Evolutionary conservation across 1,140 invertebrate species (phyloP).

Genomic region (Palaemon carinicauda): DNA sequence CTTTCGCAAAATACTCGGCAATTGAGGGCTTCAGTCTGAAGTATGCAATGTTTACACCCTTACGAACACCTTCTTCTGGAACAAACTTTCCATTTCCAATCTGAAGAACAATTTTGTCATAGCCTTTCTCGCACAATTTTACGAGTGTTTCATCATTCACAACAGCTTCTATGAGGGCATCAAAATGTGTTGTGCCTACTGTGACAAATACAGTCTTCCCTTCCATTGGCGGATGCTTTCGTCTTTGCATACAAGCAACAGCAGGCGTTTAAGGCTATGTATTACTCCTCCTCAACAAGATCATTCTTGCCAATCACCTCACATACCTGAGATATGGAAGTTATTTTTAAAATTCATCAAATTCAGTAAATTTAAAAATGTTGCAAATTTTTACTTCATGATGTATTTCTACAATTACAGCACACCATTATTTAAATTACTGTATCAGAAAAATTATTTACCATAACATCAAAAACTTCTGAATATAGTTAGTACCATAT

Average conservation of each 20-base stretch:
- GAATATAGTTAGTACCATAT: too few relatives aligned
- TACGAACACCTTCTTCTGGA: constrained; percentile 62
- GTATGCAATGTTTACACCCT: constrained; percentile 62
- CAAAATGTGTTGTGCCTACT: constrained; percentile 93
- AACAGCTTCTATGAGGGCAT: constrained; percentile 77
- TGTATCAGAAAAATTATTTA: too few relatives aligned
- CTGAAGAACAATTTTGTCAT: constrained; percentile 77
- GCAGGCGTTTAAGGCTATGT: not conserved
- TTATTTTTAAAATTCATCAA: not conserved
- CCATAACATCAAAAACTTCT: too few relatives aligned
- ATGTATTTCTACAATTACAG: too few relatives aligned
- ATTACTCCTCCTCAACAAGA: constrained; percentile 20
- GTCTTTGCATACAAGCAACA: not conserved
- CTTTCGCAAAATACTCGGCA: constrained; percentile 71
- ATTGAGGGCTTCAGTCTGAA: constrained; percentile 47
- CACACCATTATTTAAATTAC: too few relatives aligned
- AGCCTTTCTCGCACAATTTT: constrained; percentile 67
- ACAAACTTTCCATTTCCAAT: constrained; percentile 74
- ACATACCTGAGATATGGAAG: constrained; percentile 21
- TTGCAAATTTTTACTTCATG: too few relatives aligned
- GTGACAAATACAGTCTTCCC: constrained; percentile 78
- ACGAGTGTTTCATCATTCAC: constrained; percentile 59
- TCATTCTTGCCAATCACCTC: constrained; percentile 1
- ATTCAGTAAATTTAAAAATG: not conserved
- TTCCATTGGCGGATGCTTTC: not conserved